Percentiles rank a stretch among this genome's conserved stretches.
phyloP scores from a whole-genome alignment of 2,797 vertebrate species.

The Aeoliscus strigatus region DNA sequence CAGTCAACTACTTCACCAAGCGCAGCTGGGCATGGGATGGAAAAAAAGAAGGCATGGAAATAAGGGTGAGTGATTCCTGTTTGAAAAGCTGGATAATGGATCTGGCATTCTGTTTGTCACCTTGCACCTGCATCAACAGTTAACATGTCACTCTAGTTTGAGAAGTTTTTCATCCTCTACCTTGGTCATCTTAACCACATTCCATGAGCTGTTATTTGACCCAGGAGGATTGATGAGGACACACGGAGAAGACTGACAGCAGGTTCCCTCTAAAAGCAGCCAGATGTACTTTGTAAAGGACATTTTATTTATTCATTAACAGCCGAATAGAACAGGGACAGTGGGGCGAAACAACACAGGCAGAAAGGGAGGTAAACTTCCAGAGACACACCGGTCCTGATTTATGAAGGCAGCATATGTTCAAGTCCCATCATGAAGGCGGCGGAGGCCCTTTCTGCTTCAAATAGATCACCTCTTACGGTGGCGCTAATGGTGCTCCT shows the following conservation, averaged over 20 bases:
- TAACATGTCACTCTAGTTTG: too few relatives aligned
- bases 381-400: slow-evolving; percentile 58
- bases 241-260: slow-evolving; percentile 47
- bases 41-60: slow-evolving; percentile 92
- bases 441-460: slow-evolving; percentile 6
- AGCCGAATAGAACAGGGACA: slow-evolving; percentile 65
- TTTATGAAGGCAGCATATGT: slow-evolving; percentile 59
- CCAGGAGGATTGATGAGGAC: slow-evolving; percentile 21
- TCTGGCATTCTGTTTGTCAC: too few relatives aligned
- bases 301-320: slow-evolving; percentile 72
- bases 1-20: slow-evolving; percentile 99
- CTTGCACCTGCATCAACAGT: too few relatives aligned
- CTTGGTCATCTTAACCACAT: too few relatives aligned
- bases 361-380: slow-evolving; percentile 55
- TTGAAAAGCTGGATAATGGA: too few relatives aligned
- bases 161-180: too few relatives aligned
- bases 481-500: too few relatives aligned
- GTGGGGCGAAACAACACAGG: slow-evolving; percentile 43
- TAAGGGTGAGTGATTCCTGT: slow-evolving; percentile 82
- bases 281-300: slow-evolving; percentile 53
- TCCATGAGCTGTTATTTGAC: neutral
- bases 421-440: slow-evolving; percentile 36
- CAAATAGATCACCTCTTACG: slow-evolving; percentile 16
- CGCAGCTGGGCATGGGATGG: slow-evolving; percentile 99
- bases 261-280: slow-evolving; percentile 49